phyloP scores from a whole-genome alignment of 2,113 vertebrate species.

The Zapus hudsonius region DNA sequence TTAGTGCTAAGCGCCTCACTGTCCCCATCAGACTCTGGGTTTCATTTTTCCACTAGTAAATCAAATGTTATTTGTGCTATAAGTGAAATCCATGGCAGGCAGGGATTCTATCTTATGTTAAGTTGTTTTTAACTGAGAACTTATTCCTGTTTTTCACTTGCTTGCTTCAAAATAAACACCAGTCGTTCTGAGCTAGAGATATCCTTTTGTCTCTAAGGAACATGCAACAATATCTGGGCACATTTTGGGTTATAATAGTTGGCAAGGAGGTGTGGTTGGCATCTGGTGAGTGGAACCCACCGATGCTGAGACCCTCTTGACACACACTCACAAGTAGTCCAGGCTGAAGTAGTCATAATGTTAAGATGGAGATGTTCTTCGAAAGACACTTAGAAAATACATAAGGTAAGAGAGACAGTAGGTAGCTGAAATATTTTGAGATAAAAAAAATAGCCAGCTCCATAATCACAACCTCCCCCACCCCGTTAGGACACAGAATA shows the following conservation, averaged over 20 bases:
- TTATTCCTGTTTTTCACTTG: background rate
- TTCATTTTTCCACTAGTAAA: background rate
- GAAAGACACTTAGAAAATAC: background rate
- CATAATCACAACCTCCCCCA: background rate
- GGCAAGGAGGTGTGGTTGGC: background rate
- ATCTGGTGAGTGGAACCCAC: background rate
- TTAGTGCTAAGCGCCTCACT: constrained; percentile 69
- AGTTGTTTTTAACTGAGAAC: constrained; percentile 37
- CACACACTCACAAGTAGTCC: background rate
- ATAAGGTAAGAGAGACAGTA: background rate
- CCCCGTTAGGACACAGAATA: background rate
- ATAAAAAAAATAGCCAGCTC: constrained; percentile 33
- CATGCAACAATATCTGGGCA: background rate
- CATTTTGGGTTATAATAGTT: background rate
- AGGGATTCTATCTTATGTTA: rapidly evolving
- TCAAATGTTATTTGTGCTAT: constrained; percentile 4
- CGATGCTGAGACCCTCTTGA: background rate
- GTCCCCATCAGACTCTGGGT: background rate
- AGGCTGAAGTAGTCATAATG: background rate
- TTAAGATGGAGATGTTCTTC: background rate
- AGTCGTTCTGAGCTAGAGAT: background rate
- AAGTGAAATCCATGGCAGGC: background rate
- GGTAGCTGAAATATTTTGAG: constrained; percentile 9
- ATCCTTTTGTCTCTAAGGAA: background rate
- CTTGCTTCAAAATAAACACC: constrained; percentile 32